A percentile compares a stretch with the other conserved stretches of the same genome.
phyloP scores from a whole-genome alignment of 1,140 invertebrate species.

The Trichonephila clavata region DNA sequence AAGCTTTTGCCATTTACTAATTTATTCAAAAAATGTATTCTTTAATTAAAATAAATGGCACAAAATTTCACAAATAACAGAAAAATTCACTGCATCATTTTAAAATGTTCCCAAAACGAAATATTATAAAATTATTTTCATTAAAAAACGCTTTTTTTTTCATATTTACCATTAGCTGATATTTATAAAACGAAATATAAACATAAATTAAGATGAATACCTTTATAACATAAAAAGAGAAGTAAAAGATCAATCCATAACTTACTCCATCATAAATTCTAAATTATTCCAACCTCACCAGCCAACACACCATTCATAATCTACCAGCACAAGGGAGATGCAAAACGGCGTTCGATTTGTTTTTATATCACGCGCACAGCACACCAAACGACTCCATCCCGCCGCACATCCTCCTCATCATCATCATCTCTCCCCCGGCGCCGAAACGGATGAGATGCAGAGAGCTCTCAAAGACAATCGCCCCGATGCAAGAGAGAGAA shows the following conservation, averaged over 20 bases:
- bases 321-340: neutral
- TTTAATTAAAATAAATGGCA: too few relatives aligned
- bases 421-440: neutral
- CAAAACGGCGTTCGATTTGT: neutral
- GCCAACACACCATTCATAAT: neutral
- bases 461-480: conserved; percentile 1
- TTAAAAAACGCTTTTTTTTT: too few relatives aligned
- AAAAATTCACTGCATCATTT: too few relatives aligned
- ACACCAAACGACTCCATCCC: neutral
- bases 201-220: too few relatives aligned
- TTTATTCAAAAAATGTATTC: too few relatives aligned
- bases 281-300: neutral
- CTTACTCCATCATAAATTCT: neutral
- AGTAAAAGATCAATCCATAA: neutral
- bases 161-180: too few relatives aligned
- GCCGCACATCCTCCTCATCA: neutral
- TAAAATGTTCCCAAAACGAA: too few relatives aligned
- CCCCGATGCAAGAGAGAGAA: neutral
- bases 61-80: too few relatives aligned
- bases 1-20: too few relatives aligned
- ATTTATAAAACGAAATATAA: too few relatives aligned
- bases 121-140: too few relatives aligned
- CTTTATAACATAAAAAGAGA: too few relatives aligned
- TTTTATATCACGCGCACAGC: neutral
- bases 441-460: neutral